Conservation (phyloP, 2,797 vertebrate species). For the Tolypeutes matacus region DNA sequence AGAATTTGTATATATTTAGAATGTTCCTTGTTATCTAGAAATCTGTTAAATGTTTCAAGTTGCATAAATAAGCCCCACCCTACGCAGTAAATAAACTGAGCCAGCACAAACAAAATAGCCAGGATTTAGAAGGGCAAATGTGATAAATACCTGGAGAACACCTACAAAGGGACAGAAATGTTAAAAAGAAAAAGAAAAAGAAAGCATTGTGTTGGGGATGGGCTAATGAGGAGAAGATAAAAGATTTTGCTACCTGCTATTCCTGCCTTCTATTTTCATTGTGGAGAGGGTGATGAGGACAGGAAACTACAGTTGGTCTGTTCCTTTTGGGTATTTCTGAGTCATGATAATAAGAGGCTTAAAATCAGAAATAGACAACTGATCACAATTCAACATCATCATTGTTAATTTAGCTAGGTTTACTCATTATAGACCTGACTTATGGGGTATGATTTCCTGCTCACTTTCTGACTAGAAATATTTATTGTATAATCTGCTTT, state of each 20-base stretch:
- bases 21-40: conserved; percentile 68
- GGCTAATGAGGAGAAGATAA: background rate
- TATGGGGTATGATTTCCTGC: background rate
- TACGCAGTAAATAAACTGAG: conserved; percentile 53
- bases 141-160: conserved; percentile 1
- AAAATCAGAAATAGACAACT: background rate
- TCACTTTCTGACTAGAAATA: background rate
- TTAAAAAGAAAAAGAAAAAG: background rate
- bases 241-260: background rate
- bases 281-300: background rate
- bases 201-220: background rate
- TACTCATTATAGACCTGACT: background rate
- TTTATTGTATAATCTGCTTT: background rate
- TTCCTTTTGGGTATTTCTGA: background rate
- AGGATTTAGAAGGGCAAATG: conserved; percentile 43
- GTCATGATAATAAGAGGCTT: background rate
- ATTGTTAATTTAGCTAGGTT: background rate
- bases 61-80: conserved; percentile 49
- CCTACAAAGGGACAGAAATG: background rate
- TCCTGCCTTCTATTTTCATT: background rate
- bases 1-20: conserved; percentile 68
- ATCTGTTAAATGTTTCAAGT: conserved; percentile 70
- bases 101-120: background rate
- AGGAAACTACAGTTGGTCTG: background rate
- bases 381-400: background rate